phyloP scores from a whole-genome alignment of 2,113 vertebrate genomes.

The Neodontobutis hainanensis region DNA sequence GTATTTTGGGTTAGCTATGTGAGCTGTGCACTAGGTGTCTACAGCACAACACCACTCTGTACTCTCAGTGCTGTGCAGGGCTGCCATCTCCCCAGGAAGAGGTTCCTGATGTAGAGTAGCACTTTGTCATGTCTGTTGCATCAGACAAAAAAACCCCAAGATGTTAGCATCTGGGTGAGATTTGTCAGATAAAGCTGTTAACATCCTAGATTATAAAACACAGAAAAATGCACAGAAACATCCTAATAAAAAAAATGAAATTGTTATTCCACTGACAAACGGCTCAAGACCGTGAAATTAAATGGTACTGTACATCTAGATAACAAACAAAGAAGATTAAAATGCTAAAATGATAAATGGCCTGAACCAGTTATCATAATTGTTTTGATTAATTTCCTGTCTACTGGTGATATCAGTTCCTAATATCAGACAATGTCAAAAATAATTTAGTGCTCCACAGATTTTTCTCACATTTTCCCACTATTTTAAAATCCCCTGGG shows the following conservation, averaged over 20 bases:
- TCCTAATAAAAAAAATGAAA: slow-evolving; percentile 3
- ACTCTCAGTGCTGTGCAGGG: no score
- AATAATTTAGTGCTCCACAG: background rate
- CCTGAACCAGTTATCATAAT: slow-evolving; percentile 13
- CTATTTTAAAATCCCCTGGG: slow-evolving; percentile 1
- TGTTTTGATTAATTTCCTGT: slow-evolving; percentile 12
- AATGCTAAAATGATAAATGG: slow-evolving; percentile 11
- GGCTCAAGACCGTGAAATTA: slow-evolving; percentile 9
- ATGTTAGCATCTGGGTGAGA: background rate
- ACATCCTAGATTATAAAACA: background rate
- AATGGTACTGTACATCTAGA: background rate
- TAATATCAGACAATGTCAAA: background rate
- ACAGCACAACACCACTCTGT: no score
- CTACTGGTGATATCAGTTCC: background rate
- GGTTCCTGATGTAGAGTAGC: background rate
- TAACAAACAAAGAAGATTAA: slow-evolving; percentile 11
- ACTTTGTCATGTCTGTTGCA: background rate
- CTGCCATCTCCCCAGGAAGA: background rate
- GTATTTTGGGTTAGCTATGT: no score
- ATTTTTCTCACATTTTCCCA: background rate
- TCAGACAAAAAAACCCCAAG: background rate
- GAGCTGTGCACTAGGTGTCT: no score
- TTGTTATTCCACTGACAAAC: background rate
- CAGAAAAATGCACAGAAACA: slow-evolving; percentile 1
- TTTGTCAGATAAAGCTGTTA: background rate